Evolutionary conservation across 2,797 vertebrate genomes (phyloP).

Genomic region (Danio kyathit): DNA sequence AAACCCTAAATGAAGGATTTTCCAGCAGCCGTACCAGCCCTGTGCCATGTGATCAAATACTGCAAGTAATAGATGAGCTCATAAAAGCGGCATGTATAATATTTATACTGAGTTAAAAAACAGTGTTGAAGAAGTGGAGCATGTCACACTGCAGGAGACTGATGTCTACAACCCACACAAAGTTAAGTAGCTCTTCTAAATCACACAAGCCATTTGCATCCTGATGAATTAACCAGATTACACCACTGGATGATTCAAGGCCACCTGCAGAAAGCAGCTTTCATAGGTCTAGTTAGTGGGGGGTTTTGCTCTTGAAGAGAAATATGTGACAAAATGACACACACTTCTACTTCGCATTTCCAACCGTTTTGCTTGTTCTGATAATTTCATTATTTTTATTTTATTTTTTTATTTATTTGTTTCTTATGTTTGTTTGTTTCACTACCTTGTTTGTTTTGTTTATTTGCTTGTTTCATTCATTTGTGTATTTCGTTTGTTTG

Average conservation of each 20-base stretch:
- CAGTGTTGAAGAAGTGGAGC: neutral
- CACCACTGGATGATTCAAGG: neutral
- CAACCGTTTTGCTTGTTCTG: too few relatives aligned
- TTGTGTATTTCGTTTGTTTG: too few relatives aligned
- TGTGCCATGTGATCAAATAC: neutral
- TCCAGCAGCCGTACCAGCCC: too few relatives aligned
- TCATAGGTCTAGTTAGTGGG: neutral
- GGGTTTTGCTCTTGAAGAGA: neutral
- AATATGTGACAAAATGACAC: neutral
- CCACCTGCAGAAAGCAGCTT: neutral
- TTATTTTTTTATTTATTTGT: neutral
- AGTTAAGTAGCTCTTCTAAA: conserved; percentile 11
- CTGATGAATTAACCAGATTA: conserved; percentile 15
- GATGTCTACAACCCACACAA: neutral
- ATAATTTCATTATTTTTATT: too few relatives aligned
- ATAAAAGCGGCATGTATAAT: neutral
- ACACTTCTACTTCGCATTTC: too few relatives aligned
- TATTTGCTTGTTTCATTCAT: too few relatives aligned
- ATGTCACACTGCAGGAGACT: neutral
- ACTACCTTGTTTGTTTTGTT: too few relatives aligned
- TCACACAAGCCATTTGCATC: conserved; percentile 8
- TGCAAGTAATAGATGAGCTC: neutral
- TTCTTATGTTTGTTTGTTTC: too few relatives aligned
- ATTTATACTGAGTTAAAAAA: neutral
- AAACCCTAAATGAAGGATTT: too few relatives aligned